These are phyloP conservation scores for Hyppa rectilinea DNA, from an alignment of 2,888 invertebrate species.

Conservation along the genomic window DNA sequence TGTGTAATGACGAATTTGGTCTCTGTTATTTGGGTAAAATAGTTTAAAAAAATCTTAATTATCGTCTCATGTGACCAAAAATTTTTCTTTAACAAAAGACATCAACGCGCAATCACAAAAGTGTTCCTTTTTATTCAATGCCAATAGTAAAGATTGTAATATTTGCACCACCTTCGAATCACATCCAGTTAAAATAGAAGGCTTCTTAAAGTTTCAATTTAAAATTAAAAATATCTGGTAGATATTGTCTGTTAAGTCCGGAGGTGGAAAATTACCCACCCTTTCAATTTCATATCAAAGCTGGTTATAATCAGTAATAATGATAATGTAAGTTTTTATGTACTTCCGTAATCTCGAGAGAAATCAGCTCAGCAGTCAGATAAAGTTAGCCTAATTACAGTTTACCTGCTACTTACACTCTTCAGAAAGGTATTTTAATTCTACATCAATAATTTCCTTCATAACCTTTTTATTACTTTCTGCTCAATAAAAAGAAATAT, in stretches of 20 bases:
- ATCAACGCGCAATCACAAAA: constrained; percentile 25
- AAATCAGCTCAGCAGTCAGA: neutral
- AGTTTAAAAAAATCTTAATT: too few relatives aligned
- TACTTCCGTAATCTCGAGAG: neutral
- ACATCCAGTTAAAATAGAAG: neutral
- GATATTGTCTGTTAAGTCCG: neutral
- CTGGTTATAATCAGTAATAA: neutral
- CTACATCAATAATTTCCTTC: neutral
- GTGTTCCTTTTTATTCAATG: neutral
- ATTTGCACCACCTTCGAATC: neutral
- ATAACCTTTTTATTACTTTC: constrained; percentile 28
- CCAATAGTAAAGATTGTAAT: neutral
- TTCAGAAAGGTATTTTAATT: constrained; percentile 3
- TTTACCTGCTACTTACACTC: neutral
- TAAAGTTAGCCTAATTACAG: neutral
- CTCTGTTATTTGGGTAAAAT: too few relatives aligned
- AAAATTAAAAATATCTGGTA: neutral
- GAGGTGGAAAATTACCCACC: neutral
- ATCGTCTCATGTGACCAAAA: neutral
- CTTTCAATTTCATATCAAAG: neutral
- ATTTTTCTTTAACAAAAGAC: constrained; percentile 37
- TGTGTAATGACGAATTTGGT: neutral
- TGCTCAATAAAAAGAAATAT: constrained; percentile 18
- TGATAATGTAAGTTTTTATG: neutral
- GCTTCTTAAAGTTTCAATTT: neutral